Percentiles rank a stretch among this genome's conserved stretches.
Conservation (phyloP, 2,888 invertebrate species). For the Melinaea marsaeus region DNA sequence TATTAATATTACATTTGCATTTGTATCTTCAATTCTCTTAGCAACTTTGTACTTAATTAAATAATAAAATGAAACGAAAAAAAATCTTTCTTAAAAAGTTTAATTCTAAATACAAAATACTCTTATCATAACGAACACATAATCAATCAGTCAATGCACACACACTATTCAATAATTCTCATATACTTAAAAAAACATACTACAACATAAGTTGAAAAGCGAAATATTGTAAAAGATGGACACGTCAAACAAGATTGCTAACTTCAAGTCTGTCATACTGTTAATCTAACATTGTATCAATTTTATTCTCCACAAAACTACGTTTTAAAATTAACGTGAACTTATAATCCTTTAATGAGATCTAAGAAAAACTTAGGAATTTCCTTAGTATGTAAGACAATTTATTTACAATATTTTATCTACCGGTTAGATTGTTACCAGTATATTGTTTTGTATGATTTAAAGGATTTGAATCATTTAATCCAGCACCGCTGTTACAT, state of each 20-base stretch:
- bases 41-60: neutral
- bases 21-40: too few relatives aligned
- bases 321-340: neutral
- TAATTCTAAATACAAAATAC: conserved; percentile 1
- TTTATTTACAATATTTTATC: neutral
- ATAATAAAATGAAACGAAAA: neutral
- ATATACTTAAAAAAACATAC: neutral
- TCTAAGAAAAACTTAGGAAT: conserved; percentile 3
- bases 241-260: neutral
- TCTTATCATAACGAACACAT: neutral
- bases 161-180: neutral
- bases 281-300: neutral
- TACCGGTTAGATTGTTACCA: too few relatives aligned
- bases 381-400: neutral
- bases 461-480: too few relatives aligned
- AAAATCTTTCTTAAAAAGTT: neutral
- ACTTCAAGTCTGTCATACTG: neutral
- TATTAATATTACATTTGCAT: too few relatives aligned
- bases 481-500: too few relatives aligned
- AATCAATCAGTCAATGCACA: conserved; percentile 2
- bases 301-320: neutral
- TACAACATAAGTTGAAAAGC: neutral
- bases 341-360: conserved; percentile 4
- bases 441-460: too few relatives aligned
- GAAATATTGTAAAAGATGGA: neutral